Conservation (phyloP, 2,113 vertebrate species). For the Ophthalmotilapia sp. region DNA sequence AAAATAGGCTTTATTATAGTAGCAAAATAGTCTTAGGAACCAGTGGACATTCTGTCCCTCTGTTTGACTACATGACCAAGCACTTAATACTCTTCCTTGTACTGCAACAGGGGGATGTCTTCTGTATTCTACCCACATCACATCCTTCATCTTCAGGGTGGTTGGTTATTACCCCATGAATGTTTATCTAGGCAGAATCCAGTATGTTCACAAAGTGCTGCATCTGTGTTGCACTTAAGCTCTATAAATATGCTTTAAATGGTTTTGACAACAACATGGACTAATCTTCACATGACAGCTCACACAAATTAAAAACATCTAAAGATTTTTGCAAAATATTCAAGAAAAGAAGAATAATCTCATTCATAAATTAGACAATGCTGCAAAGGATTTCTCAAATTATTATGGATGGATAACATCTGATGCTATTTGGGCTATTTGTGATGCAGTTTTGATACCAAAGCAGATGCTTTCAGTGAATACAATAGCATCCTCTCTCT, state of each 20-base stretch:
- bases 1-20: background rate
- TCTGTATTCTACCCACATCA: background rate
- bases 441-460: constrained; percentile 25
- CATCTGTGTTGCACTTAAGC: background rate
- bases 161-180: background rate
- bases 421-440: background rate
- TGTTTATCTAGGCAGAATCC: background rate
- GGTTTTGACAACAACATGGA: background rate
- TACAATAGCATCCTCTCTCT: constrained; percentile 1
- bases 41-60: background rate
- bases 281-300: background rate
- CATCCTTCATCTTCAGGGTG: background rate
- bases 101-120: background rate
- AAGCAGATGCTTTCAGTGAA: constrained; percentile 33
- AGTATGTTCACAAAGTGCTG: background rate
- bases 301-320: background rate
- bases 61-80: background rate
- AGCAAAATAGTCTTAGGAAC: background rate
- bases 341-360: background rate
- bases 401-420: background rate
- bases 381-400: background rate
- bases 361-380: background rate
- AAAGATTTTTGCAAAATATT: background rate
- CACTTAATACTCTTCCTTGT: background rate
- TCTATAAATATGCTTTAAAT: background rate